Percentiles rank a stretch among this genome's conserved stretches.
Evolutionary conservation across 2,797 vertebrate species (phyloP).

Genomic region (Champsocephalus esox): DNA sequence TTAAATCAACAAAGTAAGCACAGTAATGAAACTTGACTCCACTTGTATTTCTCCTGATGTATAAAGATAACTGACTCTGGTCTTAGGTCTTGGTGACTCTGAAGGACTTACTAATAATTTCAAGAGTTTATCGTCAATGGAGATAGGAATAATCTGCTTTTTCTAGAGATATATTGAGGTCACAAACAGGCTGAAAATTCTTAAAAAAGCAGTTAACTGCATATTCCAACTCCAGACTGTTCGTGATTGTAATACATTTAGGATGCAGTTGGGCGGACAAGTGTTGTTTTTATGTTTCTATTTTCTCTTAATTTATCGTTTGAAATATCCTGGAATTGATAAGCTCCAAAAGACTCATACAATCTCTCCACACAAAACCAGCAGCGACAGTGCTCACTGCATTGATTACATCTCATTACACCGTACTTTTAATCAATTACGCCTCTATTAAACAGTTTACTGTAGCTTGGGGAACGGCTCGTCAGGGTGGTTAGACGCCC

Average conservation of each 20-base stretch:
- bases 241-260: constrained; percentile 44
- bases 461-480: constrained; percentile 61
- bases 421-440: constrained; percentile 77
- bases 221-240: constrained; percentile 29
- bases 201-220: constrained; percentile 40
- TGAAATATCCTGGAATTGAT: constrained; percentile 6
- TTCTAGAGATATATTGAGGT: constrained; percentile 41
- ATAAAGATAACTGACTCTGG: background rate
- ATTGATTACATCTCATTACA: constrained; percentile 64
- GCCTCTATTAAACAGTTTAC: constrained; percentile 67
- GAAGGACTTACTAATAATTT: constrained; percentile 16
- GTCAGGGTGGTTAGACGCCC: constrained; percentile 63
- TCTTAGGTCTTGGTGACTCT: constrained; percentile 22
- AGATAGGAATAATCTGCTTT: constrained; percentile 27
- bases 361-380: constrained; percentile 38
- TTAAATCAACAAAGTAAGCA: constrained; percentile 11
- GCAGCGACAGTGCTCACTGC: constrained; percentile 12
- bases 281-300: background rate
- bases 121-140: constrained; percentile 14
- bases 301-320: constrained; percentile 3
- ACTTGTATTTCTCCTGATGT: background rate
- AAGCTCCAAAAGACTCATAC: constrained; percentile 17
- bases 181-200: constrained; percentile 39
- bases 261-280: constrained; percentile 23
- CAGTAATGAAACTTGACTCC: constrained; percentile 26